Base-by-base conservation (phyloP, 2,113 vertebrate species). In the Speoplatyrhinus poulsoni region DNA sequence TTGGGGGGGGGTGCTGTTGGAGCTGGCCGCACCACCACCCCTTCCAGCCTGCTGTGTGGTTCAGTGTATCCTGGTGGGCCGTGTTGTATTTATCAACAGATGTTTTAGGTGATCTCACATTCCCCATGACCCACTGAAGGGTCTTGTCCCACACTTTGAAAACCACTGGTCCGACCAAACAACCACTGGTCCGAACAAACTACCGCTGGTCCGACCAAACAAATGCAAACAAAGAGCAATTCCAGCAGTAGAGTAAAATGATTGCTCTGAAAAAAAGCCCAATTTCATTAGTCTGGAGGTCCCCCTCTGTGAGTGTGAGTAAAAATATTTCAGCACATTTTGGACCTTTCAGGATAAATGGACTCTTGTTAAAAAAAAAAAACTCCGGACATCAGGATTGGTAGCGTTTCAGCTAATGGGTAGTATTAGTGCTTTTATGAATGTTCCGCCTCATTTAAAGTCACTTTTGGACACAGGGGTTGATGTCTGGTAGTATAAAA, bases 361-460 rank as follows among this genome's bases (percentile, higher is more conserved):
- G 56, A 81, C 71, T 63, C 46, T 62, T 33, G 32, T 76, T 83
- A 76, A 73, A 73, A 70, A 78, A 73, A 70, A 78, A 87, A 70
- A 26, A 74, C 81, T 60, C 72, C 74, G 72, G 80, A 79, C 71
- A 76, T 9, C 16, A 67, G 64, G 63, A 72, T 69, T 63, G 26
- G 65, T 61, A 65, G 60, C 65, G 69, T 82, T 70, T 55, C 64
- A 68, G 50, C 76, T 79, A 83, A 83, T 83, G 60, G 75, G 60
- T 76, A 64, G 55, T 52, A 65, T 76, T 65, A 66, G 13, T 1
- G 4, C 67, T 85, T 85, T 77, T 80, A 76, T 82, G 73, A 81
- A 86, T 71, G 82, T 84, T 87, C 68, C 73, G 84, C 82, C 80
- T 89, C 79, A 83, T 85, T 82, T 83, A 60, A 80, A 75, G 66